Evolutionary conservation across 2,797 vertebrate species (phyloP), one percentile per base, ranked within the genome.

Genomic region (Labeo calbasu): DNA sequence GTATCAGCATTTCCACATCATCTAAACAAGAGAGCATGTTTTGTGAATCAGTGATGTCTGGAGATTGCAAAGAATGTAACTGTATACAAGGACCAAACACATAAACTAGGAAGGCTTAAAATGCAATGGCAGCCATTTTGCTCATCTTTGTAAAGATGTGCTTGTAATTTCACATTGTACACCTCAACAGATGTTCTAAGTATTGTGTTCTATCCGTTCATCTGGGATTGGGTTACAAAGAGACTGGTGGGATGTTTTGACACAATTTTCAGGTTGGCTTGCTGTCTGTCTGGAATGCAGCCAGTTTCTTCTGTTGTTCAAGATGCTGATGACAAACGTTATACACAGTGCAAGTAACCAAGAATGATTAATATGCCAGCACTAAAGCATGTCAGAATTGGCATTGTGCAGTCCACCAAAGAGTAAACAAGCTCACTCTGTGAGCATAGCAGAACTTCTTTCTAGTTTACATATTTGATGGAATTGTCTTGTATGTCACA

Each of bases 1-100:
- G 85, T 90, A 90, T 92, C 87, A 88, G 89, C 84, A 86, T 84
- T 82, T 90, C 70, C 78, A 88, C 83, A 91, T 90, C 88, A 90
- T 86, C 86, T 89, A 91, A 91, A 92, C 91, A 91, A 88, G 63
- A 75, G 75, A 85, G 78, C 69, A 76, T 59, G 68, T 79, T 84
- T 75, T 78, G 85, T 79, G 86, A 86, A 91, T 89, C 89, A 88
- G 63, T 80, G 88, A 91, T 91, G 91, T 91, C 89, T 91, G 89
- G 89, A 91, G 91, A 91, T 92, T 90, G 84, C 50, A 88, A 89
- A 88, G 89, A 87, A 90, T 88, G 89, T 84, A 88, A 88, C 87
- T 89, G 86, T 90, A 89, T 90, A 91, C 84, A 90, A 87, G 75
- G 70, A 85, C 55, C 68, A 32, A 65, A 88, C 86, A 90, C 83